Conservation (phyloP, 2,113 vertebrate species). For the Sphyrna mokarran region DNA sequence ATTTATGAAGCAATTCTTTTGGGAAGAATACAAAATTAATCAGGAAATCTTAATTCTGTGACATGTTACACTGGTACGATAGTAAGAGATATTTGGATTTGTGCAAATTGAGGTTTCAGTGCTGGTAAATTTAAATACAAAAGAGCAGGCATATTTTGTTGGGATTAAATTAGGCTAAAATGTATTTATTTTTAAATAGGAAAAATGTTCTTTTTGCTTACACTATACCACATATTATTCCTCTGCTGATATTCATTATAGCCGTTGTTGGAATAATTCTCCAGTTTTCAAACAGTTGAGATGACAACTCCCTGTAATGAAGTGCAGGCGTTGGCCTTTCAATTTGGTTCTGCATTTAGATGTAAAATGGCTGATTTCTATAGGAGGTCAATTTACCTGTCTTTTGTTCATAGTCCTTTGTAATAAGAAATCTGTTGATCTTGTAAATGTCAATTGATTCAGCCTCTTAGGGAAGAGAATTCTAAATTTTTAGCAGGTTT, state of each 20-base stretch:
- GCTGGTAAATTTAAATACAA: not conserved
- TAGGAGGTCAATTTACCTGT: not conserved
- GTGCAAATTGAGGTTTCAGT: not conserved
- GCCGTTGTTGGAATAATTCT: not conserved
- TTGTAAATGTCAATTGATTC: not conserved
- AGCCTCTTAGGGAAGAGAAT: not conserved
- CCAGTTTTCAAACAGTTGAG: not conserved
- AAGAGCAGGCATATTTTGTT: not conserved
- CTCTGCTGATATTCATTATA: not conserved
- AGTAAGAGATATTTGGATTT: not conserved
- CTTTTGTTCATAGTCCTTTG: not conserved
- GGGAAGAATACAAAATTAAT: not conserved
- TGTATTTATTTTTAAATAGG: not conserved
- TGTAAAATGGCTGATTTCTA: not conserved
- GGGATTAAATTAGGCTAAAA: not conserved
- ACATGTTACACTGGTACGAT: not conserved
- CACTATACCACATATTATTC: not conserved
- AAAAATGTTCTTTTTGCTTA: not conserved
- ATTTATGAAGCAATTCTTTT: not conserved
- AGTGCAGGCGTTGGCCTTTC: no score
- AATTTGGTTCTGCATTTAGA: not conserved
- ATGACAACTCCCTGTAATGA: not conserved
- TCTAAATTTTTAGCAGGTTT: not conserved
- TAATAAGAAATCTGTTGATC: not conserved
- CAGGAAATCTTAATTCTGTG: not conserved